Evolutionary conservation across 2,888 invertebrate species (phyloP), one percentile per base, ranked within the genome.

Genomic region (Fragum whitleyi): DNA sequence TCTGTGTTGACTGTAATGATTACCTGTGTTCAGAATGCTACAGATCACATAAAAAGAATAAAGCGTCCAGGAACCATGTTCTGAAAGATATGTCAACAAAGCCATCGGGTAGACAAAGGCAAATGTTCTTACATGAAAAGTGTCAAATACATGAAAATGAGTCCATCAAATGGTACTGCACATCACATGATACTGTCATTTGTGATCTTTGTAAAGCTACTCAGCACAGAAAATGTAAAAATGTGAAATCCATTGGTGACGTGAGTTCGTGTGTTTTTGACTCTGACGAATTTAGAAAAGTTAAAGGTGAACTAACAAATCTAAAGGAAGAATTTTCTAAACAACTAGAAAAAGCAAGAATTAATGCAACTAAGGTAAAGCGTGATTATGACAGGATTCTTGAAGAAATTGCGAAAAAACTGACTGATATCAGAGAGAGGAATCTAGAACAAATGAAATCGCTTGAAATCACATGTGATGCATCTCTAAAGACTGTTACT

Each of bases 1-100:
- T 62, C 23, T 73, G 73, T 73, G 72, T 59, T 9, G 72, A 72
- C 28, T 72, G 72, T 59, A 19, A 32, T 19, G 72, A 72, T 1
- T 72, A 73, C n/a, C n/a, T 73, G 16, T 73, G 73, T 62, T 28
- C 2, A 19, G 5, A 47, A 3, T 73, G 73, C 21, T 73, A 47
- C 51, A 73, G 42, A 47, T 2, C 39, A 5, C 73, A 73, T 28
- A 23, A 21, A 28, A 42, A n/a, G 21, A 9, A 16, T 21, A 73
- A 73, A 47, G 61, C 29, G n/a, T 61, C 47, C 2, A 51, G 21
- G 47, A 9, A 28, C 29, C 62, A 73, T 59, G 19, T 23, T 1
- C 61, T 72, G 9, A 28, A 57, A 72, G 39, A 39, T 6, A 59
- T 7, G 21, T 36, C 19, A 32, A 42, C 26, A 5, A 72, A 36